Evolutionary conservation across 2,113 vertebrate genomes (phyloP).

Genomic region (Leiothrix lutea): DNA sequence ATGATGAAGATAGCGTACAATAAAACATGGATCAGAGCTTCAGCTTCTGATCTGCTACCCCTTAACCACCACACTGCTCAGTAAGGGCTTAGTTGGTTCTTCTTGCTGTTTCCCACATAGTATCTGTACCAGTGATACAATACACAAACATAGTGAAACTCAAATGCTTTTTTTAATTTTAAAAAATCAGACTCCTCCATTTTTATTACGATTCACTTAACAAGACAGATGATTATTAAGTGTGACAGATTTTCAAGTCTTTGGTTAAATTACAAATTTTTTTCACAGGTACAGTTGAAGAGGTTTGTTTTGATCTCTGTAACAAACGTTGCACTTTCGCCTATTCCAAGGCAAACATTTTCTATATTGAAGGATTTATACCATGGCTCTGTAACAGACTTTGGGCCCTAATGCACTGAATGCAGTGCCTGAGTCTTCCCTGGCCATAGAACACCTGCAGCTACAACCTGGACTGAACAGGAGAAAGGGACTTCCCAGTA

Average conservation of each 20-base stretch:
- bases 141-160: background rate
- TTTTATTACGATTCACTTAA: background rate
- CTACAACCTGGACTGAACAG: background rate
- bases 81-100: background rate
- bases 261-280: background rate
- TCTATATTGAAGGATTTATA: background rate
- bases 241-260: background rate
- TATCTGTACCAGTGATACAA: background rate
- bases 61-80: background rate
- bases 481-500: background rate
- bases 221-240: background rate
- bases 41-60: background rate
- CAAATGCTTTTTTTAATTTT: background rate
- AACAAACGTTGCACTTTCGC: background rate
- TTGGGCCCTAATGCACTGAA: background rate
- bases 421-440: background rate
- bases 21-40: background rate
- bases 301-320: background rate
- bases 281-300: background rate
- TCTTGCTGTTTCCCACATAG: background rate
- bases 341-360: background rate
- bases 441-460: fast-evolving
- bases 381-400: background rate
- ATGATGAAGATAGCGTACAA: background rate
- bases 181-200: background rate